Evolutionary conservation across 2,888 invertebrate genomes (phyloP), one percentile per base, ranked within the genome.

Genomic region (Halictus quadricinctus): DNA sequence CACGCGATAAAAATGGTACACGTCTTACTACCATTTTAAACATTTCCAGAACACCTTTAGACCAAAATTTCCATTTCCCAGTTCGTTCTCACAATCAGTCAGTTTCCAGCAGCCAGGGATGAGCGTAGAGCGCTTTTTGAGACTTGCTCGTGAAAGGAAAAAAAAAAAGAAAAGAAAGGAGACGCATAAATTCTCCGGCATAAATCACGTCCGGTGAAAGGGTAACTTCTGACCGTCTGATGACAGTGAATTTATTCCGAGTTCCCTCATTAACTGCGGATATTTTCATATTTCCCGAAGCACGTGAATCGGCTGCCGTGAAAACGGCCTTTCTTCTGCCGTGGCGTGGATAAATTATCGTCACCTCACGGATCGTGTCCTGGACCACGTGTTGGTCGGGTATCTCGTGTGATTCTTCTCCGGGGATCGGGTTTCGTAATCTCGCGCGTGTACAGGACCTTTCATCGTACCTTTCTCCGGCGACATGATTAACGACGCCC

Each of bases 401-500:
- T 84, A 77, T 87, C 87, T 80, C 82, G 73, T 83, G 81, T 79
- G 88, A 89, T 88, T 89, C 89, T 88, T 88, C 88, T 72, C 58
- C 88, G 66, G 48, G 76, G 88, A 89, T 88, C 89, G 87, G 85
- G 86, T 89, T 87, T 88, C 89, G 88, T 87, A 87, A 89, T 89
- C 89, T 89, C 88, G 87, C 88, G 85, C 89, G 80, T 87, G 88
- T 90, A 89, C 88, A 87, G 80, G 79, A 86, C 87, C 84, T 89
- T 86, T 89, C 89, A 85, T 80, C 88, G 80, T 80, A 80, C 88
- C 83, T 89, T 88, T 86, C 88, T 81, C 81, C 81, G 73, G 54
- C 73, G 72, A 54, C 74, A 79, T 89, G 89, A 89, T 89, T 89
- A 89, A 89, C 81, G 89, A 76, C 66, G 72, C 54, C 46, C 46